Evolutionary conservation across 2,888 invertebrate genomes (phyloP), one percentile per base, ranked within the genome.

Genomic region (Hipparchia semele): DNA sequence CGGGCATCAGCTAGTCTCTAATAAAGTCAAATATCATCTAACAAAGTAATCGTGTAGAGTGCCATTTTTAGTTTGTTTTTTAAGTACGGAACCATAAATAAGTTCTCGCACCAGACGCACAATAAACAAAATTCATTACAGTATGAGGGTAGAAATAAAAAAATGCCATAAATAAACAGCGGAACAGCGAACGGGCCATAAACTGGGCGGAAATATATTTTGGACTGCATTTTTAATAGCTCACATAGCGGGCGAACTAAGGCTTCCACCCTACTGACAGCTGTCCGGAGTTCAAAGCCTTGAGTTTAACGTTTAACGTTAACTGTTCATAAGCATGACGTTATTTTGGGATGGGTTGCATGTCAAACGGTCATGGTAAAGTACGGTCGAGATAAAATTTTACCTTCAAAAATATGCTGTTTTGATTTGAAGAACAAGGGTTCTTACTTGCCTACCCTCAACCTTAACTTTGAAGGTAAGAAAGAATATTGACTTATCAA

Each of bases 111-210:
- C 68, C 62, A 58, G 62, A 66, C 68, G 65, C 33, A 72, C 80
- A 79, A 81, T 83, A 81, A 82, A 82, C 80, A 79, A 80, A 82
- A 81, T 82, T 81, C 80, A 81, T 80, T 78, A 80, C 81, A 74
- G 73, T 75, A 78, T 74, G 78, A 75, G 62, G 45, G 56, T 53
- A 67, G 75, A 77, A 73, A 76, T 75, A 75, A 79, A 79, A 79
- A 79, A 78, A 73, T 56, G 71, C 77, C 74, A 80, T 81, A 82
- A 82, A 82, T 80, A 79, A 78, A 78, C 72, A 67, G 76, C 68
- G 76, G 33, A 76, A 74, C 75, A 72, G 73, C 75, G 68, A 76
- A 70, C 77, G 77, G 80, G 75, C 76, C 74, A 79, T 80, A 81
- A 80, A 82, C 76, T 78, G 76, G 62, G 73, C 71, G 79, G 76